Conservation (phyloP, 2,113 vertebrate species). For the Oryctolagus cuniculus region DNA sequence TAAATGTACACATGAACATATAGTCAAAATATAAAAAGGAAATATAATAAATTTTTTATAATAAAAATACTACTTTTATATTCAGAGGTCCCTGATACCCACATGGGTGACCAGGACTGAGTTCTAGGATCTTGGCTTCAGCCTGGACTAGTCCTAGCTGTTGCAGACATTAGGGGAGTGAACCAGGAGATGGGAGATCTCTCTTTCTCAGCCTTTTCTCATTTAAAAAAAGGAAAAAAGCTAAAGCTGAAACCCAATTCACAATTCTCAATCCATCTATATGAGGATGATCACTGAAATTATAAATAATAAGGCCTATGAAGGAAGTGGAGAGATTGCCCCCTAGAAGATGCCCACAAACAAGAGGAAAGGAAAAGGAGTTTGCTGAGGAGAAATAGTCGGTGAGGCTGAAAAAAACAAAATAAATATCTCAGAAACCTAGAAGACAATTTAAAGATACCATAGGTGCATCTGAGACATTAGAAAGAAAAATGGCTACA, state of each 20-base stretch:
- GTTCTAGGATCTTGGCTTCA: too few species aligned
- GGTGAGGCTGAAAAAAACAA: background rate
- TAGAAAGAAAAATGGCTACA: constrained; percentile 20
- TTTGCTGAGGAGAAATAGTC: background rate
- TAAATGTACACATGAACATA: background rate
- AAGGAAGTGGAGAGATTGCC: background rate
- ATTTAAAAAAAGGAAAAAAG: background rate
- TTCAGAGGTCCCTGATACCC: too few species aligned
- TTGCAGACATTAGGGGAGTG: too few species aligned
- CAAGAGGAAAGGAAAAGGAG: background rate
- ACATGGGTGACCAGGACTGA: too few species aligned
- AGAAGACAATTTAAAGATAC: constrained; percentile 3
- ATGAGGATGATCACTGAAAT: background rate
- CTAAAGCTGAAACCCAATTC: background rate
- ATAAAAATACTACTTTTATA: background rate
- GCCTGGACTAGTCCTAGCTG: too few species aligned
- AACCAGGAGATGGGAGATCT: too few species aligned
- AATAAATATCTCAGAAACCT: background rate
- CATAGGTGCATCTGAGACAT: background rate
- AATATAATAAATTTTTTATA: background rate
- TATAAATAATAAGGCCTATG: background rate
- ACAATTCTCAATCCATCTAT: background rate
- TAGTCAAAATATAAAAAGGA: background rate
- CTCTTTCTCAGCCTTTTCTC: background rate
- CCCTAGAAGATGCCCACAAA: background rate